Evolutionary conservation across 2,888 invertebrate species (phyloP), one percentile per base, ranked within the genome.

Genomic region (Acanthosoma haemorrhoidale): DNA sequence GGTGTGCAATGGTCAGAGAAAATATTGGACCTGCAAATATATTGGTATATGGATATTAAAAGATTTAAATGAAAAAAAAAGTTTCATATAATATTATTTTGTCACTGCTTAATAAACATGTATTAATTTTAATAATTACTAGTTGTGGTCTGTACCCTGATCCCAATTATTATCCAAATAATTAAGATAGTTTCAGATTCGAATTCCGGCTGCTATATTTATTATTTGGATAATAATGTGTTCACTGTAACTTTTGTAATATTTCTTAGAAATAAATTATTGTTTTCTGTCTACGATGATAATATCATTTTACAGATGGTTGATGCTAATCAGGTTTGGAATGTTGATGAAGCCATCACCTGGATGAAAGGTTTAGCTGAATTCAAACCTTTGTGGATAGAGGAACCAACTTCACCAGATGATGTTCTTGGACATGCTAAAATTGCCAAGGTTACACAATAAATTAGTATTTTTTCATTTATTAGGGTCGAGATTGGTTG

Each of bases 381-480:
- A 41, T 88, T 88, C 77, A 88, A 89, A 75, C 87, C 89, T 2
- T 79, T 88, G 68, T 96, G 94, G 94, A 94, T 96, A 70, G 95
- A 96, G 79, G 95, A 96, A 78, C 95, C 95, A 0, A 96, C 95
- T 0, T 91, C 90, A 3, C 94, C 94, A 0, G 95, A 96, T 78
- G 96, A 96, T 78, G 83, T 94, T 3, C 80, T 93, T n/a, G 95
- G 94, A 0, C 94, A 95, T 79, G 88, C 88, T 0, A 81, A 84
- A 61, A 93, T 95, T 74, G 85, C 92, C 0, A 84, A 88, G 78
- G 91, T 89, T 68, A 34, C 13, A 25, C 4, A 9, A 9, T 41
- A 41, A 8, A 8, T 58, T 29, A n/a, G 3, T n/a, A 21, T 11
- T 43, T 43, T 43, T 43, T 43, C 6, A 16, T 43, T 31, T 18